A percentile compares a stretch with the other conserved stretches of the same genome.
Evolutionary conservation across 2,113 vertebrate genomes (phyloP).

Genomic region (Taurulus bubalis): DNA sequence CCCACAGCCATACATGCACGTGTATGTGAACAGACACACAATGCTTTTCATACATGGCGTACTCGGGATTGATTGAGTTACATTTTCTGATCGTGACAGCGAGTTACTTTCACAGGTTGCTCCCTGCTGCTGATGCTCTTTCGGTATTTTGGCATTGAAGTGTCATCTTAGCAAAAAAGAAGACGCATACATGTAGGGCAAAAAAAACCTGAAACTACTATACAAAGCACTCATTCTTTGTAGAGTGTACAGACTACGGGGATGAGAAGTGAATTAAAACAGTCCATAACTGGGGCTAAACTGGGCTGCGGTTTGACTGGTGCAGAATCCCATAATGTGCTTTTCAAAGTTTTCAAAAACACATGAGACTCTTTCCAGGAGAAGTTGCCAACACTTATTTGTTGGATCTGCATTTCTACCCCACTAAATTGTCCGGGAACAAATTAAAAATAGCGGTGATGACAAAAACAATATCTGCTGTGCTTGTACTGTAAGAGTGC

Average conservation of each 20-base stretch:
- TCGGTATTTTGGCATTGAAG: slow-evolving; percentile 10
- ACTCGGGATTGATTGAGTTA: slow-evolving; percentile 22
- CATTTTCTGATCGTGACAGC: not conserved
- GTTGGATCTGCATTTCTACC: slow-evolving; percentile 54
- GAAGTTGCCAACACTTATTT: slow-evolving; percentile 49
- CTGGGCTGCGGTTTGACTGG: slow-evolving; percentile 57
- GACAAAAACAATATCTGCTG: slow-evolving; percentile 52
- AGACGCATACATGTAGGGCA: not conserved
- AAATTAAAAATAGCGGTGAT: slow-evolving; percentile 50
- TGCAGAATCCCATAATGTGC: slow-evolving; percentile 54
- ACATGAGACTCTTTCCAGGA: slow-evolving; percentile 47
- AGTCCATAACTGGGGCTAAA: slow-evolving; percentile 54
- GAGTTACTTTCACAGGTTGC: slow-evolving; percentile 11
- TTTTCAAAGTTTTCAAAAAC: slow-evolving; percentile 55
- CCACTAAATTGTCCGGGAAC: slow-evolving; percentile 34
- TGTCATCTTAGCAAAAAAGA: not conserved
- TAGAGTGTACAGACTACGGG: slow-evolving; percentile 26
- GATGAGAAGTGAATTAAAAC: slow-evolving; percentile 55
- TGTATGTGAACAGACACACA: slow-evolving; percentile 6
- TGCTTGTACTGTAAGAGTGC: slow-evolving; percentile 41
- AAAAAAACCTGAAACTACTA: not conserved
- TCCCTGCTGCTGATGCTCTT: not conserved
- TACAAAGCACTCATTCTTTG: slow-evolving; percentile 31
- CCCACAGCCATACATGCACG: slow-evolving; percentile 2
- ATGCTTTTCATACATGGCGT: slow-evolving; percentile 1